A percentile compares a stretch with the other conserved stretches of the same genome.
phyloP scores from a whole-genome alignment of 2,888 invertebrate species.

The Leucozona laternaria region DNA sequence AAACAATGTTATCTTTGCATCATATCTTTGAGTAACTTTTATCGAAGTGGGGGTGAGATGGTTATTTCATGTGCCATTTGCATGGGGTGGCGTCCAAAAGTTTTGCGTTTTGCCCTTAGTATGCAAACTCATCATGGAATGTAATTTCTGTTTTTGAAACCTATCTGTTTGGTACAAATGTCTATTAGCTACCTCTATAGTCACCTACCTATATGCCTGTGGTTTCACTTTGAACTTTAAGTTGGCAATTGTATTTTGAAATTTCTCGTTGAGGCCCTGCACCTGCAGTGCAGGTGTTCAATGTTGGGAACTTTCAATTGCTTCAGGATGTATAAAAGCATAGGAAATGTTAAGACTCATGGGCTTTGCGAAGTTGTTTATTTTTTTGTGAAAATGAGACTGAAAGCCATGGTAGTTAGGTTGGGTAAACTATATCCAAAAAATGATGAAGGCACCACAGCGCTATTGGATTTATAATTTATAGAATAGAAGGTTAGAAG shows the following conservation, averaged over 20 bases:
- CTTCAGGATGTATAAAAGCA: background rate
- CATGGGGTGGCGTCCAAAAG: slow-evolving; percentile 27
- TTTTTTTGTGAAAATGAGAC: background rate
- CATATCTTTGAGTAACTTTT: slow-evolving; percentile 45
- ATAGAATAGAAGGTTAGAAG: too few relatives aligned
- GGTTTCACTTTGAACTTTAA: slow-evolving; percentile 57
- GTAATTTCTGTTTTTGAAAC: slow-evolving; percentile 66
- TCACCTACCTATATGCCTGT: slow-evolving; percentile 15
- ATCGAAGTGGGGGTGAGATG: slow-evolving; percentile 24
- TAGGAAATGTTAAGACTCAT: background rate
- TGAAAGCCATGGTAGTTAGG: too few relatives aligned
- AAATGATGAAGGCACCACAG: too few relatives aligned
- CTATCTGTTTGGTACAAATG: slow-evolving; percentile 29
- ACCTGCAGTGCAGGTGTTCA: slow-evolving; percentile 43
- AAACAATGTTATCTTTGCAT: slow-evolving; percentile 73
- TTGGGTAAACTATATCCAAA: too few relatives aligned
- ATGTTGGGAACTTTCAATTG: background rate
- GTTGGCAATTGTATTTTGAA: slow-evolving; percentile 30
- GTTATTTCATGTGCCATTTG: slow-evolving; percentile 14
- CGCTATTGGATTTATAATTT: too few relatives aligned
- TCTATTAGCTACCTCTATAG: slow-evolving; percentile 31
- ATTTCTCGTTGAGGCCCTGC: slow-evolving; percentile 37
- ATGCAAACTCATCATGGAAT: slow-evolving; percentile 36
- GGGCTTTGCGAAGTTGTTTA: background rate
- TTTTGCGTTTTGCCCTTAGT: slow-evolving; percentile 32